phyloP scores from a whole-genome alignment of 1,140 invertebrate genomes.

The Tenebrio molitor region DNA sequence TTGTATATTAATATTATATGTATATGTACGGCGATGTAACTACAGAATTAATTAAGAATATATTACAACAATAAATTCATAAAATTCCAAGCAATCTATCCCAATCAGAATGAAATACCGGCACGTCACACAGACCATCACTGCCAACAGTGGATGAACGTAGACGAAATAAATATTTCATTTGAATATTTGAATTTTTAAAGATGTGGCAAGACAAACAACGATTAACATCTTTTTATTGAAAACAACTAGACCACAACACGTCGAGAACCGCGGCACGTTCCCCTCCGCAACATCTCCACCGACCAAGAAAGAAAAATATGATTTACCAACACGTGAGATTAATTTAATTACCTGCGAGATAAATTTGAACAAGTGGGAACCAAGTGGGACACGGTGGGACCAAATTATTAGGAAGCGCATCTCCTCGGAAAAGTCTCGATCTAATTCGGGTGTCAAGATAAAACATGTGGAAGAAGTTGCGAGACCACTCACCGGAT shows the following conservation, averaged over 20 bases:
- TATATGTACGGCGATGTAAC: constrained; percentile 29
- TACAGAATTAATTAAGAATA: constrained; percentile 47
- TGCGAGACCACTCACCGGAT: too few relatives aligned
- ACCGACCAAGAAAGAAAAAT: too few relatives aligned
- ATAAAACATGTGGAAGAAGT: too few relatives aligned
- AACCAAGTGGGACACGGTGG: too few relatives aligned
- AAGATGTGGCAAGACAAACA: constrained; percentile 3
- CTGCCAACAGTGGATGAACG: constrained; percentile 2
- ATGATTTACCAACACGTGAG: too few relatives aligned
- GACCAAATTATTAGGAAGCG: too few relatives aligned
- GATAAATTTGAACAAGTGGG: too few relatives aligned
- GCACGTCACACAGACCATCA: constrained; percentile 29
- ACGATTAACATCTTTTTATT: constrained; percentile 4
- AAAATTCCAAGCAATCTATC: constrained; percentile 47
- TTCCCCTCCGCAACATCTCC: too few relatives aligned
- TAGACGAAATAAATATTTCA: constrained; percentile 25
- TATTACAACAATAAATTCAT: constrained; percentile 48
- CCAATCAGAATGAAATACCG: constrained; percentile 40
- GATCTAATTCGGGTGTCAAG: too few relatives aligned
- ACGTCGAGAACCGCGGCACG: not conserved
- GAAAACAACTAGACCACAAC: constrained; percentile 9
- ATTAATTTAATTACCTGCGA: too few relatives aligned
- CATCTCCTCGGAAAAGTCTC: too few relatives aligned
- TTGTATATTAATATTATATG: constrained; percentile 46
- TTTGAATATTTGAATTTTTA: constrained; percentile 36